Percentiles rank a stretch among this genome's conserved stretches.
Evolutionary conservation across 2,797 vertebrate species (phyloP).

Genomic region (Sebastes kiyomatsui): DNA sequence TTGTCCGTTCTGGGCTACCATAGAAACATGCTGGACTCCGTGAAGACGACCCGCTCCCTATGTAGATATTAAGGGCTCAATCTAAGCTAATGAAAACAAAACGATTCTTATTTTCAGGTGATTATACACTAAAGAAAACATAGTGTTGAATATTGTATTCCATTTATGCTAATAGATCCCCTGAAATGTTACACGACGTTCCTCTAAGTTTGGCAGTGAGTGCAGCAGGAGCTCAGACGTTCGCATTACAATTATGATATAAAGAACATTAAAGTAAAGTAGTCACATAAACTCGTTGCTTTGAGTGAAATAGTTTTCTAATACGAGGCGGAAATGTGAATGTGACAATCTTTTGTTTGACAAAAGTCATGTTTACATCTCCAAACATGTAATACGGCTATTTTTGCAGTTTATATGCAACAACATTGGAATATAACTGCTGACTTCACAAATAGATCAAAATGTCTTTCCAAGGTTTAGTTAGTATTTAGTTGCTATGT

Average conservation of each 20-base stretch:
- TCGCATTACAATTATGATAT: neutral
- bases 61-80: too few species aligned
- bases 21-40: too few species aligned
- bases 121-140: too few species aligned
- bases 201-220: neutral
- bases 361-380: neutral
- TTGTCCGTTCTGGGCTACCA: too few species aligned
- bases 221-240: neutral
- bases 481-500: neutral
- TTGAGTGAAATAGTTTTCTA: neutral
- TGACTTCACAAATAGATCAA: neutral
- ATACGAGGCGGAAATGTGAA: neutral
- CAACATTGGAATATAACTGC: neutral
- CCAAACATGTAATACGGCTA: neutral
- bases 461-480: neutral
- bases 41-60: too few species aligned
- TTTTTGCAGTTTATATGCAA: neutral
- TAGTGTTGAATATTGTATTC: accelerated
- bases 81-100: too few species aligned
- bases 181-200: too few species aligned
- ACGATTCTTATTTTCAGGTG: too few species aligned
- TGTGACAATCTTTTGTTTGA: neutral
- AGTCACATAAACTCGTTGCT: neutral
- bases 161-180: too few species aligned
- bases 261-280: neutral